Conservation (phyloP, 2,797 vertebrate genomes). For the Rhinoraja longicauda region DNA sequence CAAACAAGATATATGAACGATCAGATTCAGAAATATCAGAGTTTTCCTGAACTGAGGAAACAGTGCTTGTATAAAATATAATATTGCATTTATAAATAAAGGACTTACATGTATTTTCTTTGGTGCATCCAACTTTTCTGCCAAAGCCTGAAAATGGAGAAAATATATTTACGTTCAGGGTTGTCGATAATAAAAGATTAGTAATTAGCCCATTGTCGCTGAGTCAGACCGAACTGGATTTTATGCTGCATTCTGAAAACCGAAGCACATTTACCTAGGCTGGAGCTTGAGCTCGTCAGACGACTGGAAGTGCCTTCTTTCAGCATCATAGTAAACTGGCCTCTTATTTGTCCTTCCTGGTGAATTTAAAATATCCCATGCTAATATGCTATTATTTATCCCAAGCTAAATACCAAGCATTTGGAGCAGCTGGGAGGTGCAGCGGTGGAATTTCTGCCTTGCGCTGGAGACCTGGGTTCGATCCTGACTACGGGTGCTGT, state of each 20-base stretch:
- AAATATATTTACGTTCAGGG: not conserved
- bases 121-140: rapidly evolving
- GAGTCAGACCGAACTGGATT: too few relatives aligned
- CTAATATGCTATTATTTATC: not conserved
- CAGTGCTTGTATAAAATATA: not conserved
- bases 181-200: not conserved
- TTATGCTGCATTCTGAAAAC: too few relatives aligned
- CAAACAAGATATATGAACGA: too few relatives aligned
- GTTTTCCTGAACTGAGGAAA: not conserved
- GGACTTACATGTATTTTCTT: not conserved
- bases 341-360: not conserved
- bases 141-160: not conserved
- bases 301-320: not conserved
- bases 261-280: too few relatives aligned
- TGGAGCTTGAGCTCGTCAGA: not conserved
- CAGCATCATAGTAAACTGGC: not conserved
- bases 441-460: too few relatives aligned
- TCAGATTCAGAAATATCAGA: too few relatives aligned
- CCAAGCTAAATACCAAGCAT: too few relatives aligned
- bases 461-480: too few relatives aligned
- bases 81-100: not conserved
- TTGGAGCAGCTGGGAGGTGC: too few relatives aligned
- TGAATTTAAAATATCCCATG: not conserved
- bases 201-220: not conserved
- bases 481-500: too few relatives aligned